These are phyloP conservation scores for Zaprionus ornatus DNA, from an alignment of 1,140 invertebrate species.

Conservation along the genomic window DNA sequence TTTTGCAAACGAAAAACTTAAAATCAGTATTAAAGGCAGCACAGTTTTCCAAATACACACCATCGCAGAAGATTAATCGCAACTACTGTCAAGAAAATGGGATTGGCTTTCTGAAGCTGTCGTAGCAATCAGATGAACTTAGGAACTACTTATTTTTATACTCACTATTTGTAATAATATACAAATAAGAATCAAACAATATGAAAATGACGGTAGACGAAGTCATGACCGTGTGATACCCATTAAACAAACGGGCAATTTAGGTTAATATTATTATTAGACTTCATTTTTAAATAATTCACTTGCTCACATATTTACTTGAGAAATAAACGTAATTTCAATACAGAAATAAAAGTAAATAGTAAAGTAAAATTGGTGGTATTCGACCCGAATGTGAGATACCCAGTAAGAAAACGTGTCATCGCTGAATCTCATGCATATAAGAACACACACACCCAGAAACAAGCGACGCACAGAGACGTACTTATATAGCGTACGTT, in stretches of 20 bases:
- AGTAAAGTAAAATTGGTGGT: neutral
- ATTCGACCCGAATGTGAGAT: neutral
- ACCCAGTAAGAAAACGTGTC: neutral
- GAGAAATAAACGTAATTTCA: too few relatives aligned
- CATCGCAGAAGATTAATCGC: slow-evolving; percentile 42
- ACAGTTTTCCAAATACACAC: slow-evolving; percentile 23
- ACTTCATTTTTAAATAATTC: neutral
- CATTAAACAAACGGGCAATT: neutral
- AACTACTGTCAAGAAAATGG: slow-evolving; percentile 35
- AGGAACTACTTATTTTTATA: neutral
- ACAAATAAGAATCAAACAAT: slow-evolving; percentile 12
- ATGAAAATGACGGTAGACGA: neutral
- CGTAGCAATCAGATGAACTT: slow-evolving; percentile 17
- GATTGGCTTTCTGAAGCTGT: neutral
- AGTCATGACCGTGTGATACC: neutral
- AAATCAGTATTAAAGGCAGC: slow-evolving; percentile 23
- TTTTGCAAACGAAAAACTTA: slow-evolving; percentile 5
- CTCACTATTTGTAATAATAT: slow-evolving; percentile 12
- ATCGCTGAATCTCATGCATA: neutral
- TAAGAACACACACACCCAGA: neutral
- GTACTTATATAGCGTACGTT: neutral
- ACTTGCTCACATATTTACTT: neutral
- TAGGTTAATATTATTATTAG: neutral
- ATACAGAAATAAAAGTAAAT: neutral
- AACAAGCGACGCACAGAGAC: neutral